These are phyloP conservation scores for Glaucopsyche alexis DNA, from an alignment of 2,888 invertebrate species.

Conservation along the genomic window DNA sequence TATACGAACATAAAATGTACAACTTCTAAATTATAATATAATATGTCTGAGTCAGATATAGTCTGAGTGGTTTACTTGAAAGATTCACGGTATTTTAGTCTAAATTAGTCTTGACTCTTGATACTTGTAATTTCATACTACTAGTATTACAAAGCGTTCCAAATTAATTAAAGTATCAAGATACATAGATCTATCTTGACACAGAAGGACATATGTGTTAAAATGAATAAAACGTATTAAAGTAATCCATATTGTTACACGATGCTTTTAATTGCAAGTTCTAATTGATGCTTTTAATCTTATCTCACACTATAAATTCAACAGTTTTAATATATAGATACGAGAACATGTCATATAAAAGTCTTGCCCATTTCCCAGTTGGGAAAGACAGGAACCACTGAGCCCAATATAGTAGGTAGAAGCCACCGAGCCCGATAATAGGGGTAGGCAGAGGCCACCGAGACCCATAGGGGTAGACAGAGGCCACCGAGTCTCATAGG, in stretches of 20 bases:
- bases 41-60: background rate
- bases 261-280: background rate
- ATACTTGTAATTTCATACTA: background rate
- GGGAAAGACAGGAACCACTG: no score
- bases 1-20: no score
- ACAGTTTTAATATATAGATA: no score
- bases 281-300: background rate
- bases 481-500: no score
- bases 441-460: no score
- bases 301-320: no score
- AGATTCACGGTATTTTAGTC: background rate
- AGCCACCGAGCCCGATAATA: no score
- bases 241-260: slow-evolving; percentile 13
- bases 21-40: no score
- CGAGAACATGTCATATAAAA: no score
- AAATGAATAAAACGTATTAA: background rate
- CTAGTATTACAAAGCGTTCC: background rate
- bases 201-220: slow-evolving; percentile 16
- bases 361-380: no score
- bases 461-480: no score
- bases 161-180: background rate
- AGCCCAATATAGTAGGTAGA: no score
- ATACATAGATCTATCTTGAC: background rate
- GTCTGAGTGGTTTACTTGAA: background rate
- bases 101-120: background rate